Conservation (phyloP, 64 coral and sea anemone genomes). For the Trachythela sp. region DNA sequence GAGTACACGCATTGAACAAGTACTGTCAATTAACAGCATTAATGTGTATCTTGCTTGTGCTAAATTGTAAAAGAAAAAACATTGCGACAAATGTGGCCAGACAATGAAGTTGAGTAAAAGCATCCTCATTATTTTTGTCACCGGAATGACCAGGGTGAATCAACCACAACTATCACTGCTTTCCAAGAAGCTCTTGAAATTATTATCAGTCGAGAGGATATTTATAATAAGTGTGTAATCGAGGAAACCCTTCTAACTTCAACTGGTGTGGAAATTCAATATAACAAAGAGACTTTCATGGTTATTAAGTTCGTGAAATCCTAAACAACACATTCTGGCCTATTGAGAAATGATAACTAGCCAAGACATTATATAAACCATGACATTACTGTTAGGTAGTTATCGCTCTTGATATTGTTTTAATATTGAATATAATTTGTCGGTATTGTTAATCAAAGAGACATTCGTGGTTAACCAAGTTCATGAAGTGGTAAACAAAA, state of each 20-base stretch:
- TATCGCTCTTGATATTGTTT: not conserved
- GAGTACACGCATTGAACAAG: constrained; percentile 45
- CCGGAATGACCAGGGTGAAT: not conserved
- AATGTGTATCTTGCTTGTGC: constrained; percentile 43
- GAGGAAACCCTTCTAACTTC: constrained; percentile 56
- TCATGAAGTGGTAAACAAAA: no score
- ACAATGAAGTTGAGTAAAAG: constrained; percentile 45
- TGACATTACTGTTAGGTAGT: no score
- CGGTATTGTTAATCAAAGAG: not conserved
- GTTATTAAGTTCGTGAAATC: constrained; percentile 37
- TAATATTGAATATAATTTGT: not conserved
- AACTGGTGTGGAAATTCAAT: constrained; percentile 47
- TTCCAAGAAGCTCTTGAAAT: constrained; percentile 59
- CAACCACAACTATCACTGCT: constrained; percentile 54
- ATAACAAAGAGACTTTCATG: constrained; percentile 45
- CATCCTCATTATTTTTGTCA: constrained; percentile 44
- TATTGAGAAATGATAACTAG: constrained; percentile 12
- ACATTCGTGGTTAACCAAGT: not conserved
- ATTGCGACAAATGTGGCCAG: constrained; percentile 59
- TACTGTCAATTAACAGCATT: constrained; percentile 43
- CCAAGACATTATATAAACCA: constrained; percentile 10
- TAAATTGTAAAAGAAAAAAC: constrained; percentile 59
- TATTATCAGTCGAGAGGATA: constrained; percentile 11
- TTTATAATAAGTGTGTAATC: constrained; percentile 21
- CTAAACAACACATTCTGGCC: constrained; percentile 34